A percentile compares a stretch with the other conserved stretches of the same genome.
These are phyloP conservation scores for Drosophila insularis DNA, from an alignment of 1,140 invertebrate species.

Conservation along the genomic window DNA sequence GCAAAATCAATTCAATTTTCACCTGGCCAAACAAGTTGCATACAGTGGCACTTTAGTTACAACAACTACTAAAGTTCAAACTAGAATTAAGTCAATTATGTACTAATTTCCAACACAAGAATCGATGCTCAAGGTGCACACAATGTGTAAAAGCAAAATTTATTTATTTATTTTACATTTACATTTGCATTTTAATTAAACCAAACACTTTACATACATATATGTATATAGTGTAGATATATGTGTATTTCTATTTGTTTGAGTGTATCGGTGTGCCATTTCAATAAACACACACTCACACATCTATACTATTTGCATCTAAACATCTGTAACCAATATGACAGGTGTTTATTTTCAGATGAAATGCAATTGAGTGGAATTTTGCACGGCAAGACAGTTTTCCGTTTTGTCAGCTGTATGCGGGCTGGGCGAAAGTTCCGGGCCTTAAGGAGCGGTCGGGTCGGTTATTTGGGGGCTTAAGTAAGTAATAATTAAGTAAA, in stretches of 20 bases:
- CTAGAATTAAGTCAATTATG: slow-evolving; percentile 25
- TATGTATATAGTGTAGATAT: not conserved
- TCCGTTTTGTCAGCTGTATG: slow-evolving; percentile 46
- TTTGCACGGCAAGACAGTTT: slow-evolving; percentile 25
- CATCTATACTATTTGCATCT: not conserved
- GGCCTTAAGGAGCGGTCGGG: not conserved
- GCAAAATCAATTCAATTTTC: slow-evolving; percentile 34
- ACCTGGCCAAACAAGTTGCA: slow-evolving; percentile 7
- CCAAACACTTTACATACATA: slow-evolving; percentile 28
- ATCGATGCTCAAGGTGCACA: slow-evolving; percentile 7
- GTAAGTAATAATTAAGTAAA: slow-evolving; percentile 55
- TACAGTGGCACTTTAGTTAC: slow-evolving; percentile 6
- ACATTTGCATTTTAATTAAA: slow-evolving; percentile 43
- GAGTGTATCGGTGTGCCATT: not conserved
- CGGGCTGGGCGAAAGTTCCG: not conserved
- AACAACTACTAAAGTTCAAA: not conserved
- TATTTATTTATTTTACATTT: slow-evolving; percentile 45
- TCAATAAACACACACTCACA: not conserved
- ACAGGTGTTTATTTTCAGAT: slow-evolving; percentile 60
- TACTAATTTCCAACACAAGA: not conserved
- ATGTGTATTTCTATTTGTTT: not conserved
- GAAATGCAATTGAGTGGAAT: slow-evolving; percentile 55
- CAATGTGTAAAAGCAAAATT: slow-evolving; percentile 31
- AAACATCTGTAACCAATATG: slow-evolving; percentile 23
- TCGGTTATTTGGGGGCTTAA: slow-evolving; percentile 2